Evolutionary conservation across 2,888 invertebrate genomes (phyloP), one percentile per base, ranked within the genome.

Genomic region (Chirona hameri): DNA sequence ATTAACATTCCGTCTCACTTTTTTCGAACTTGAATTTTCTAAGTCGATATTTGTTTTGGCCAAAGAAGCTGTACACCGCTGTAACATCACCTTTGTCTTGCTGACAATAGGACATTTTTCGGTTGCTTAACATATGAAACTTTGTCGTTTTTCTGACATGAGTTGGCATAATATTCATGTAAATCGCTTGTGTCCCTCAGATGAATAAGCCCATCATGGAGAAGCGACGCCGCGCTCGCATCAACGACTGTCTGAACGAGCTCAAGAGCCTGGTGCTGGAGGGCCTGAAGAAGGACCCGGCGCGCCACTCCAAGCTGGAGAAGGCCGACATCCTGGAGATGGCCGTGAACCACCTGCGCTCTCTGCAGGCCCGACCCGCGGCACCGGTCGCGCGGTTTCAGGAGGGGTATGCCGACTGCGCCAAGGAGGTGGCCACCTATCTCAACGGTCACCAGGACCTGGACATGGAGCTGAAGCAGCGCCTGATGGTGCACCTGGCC

Each of bases 251-350:
- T 31, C 24, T 76, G 9, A 46, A 46, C 76, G 27, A 76, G 24
- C 46, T 76, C 46, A 76, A 76, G 46, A 76, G 46, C 24, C 46
- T 76, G 46, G 76, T 76, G 76, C 76, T 76, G 76, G 76, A 76
- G 76, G 76, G 76, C 21, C 12, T 76, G 76, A 76, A 76, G 24
- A 76, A 76, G 76, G 76, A 97, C 96, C 96, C 97, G 81, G 94
- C 96, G 55, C 91, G 97, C 86, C 97, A 97, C 89, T 95, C 96
- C 10, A 98, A 98, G 89, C 89, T 98, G 86, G 98, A 98, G 88
- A 98, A 98, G 88, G 98, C 98, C 7, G 98, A 98, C 88, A 98
- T 98, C 85, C 90, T 98, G 85, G 98, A 98, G 89, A 95, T 98
- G 95, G 97, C 98, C 0, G 98, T 98, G 81, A 95, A 96, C 87